phyloP scores from a whole-genome alignment of 2,888 invertebrate species.

The Disparrhopalites patrizii region DNA sequence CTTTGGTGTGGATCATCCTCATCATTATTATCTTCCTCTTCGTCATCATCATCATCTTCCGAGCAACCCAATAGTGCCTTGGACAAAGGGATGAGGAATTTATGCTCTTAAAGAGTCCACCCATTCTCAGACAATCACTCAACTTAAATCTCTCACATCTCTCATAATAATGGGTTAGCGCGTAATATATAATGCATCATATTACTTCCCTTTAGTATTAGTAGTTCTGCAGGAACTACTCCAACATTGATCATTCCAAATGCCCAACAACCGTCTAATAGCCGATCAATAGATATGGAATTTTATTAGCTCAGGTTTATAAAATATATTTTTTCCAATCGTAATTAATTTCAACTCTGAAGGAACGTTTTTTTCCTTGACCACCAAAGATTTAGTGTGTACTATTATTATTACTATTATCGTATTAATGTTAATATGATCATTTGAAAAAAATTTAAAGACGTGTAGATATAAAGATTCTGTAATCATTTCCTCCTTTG shows the following conservation, averaged over 20 bases:
- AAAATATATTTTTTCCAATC: too few relatives aligned
- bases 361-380: neutral
- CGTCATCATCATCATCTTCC: too few relatives aligned
- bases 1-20: constrained; percentile 4
- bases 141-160: neutral
- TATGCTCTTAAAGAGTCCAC: constrained; percentile 18
- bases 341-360: neutral
- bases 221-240: neutral
- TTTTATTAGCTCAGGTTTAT: neutral
- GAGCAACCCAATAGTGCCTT: too few relatives aligned
- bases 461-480: too few relatives aligned
- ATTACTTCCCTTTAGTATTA: neutral
- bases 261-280: neutral
- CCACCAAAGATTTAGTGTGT: neutral
- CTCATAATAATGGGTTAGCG: neutral
- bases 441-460: too few relatives aligned
- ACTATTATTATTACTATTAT: too few relatives aligned
- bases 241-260: neutral
- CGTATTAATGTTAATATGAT: too few relatives aligned
- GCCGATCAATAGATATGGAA: neutral
- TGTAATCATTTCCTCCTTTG: too few relatives aligned
- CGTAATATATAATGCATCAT: too few relatives aligned
- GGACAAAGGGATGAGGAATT: constrained; percentile 19
- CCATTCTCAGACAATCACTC: constrained; percentile 17
- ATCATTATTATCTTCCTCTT: too few relatives aligned